Base-by-base conservation (phyloP, 2,888 invertebrate species). In the Callimorpha dominula region DNA sequence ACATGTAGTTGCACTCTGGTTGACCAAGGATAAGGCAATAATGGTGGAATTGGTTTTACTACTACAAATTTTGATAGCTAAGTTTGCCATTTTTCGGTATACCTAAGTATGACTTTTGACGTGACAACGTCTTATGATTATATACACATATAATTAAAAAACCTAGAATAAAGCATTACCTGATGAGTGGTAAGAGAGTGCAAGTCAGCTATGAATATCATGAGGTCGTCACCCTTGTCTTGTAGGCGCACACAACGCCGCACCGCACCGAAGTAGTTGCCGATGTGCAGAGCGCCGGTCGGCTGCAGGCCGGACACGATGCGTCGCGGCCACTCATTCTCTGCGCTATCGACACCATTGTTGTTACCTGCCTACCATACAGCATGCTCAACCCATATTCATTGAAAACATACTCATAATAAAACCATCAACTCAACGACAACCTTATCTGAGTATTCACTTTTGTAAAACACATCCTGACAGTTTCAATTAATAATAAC, bases 241-340 rank as follows among this genome's bases (percentile, higher is more conserved):
- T 99, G 99, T 63, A 99, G 91, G 31, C 97, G 96, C 40, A 98
- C 96, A 98, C 99, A 99, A 89, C 97, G 97, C 75, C 97, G 96
- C 77, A 99, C 96, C 1, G 99, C 99, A 15, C 99, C 99, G 83
- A 99, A 97, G 95, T 99, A 99, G 96, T 99, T 99, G 15, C 99
- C 99, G 69, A 99, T 95, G 93, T 99, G 99, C 76, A 99, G 96
- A 6, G 97, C 95, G 31, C 99, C 99, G 0, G 99, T 99, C 0
- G 99, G 99, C 94, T 99, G 99, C 88, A 99, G 97, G 17, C 99
- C 99, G 0, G 99, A 98, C 87, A 99, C 98, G 85, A 99, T 96
- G 84, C 96, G 96, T 72, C 94, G 96, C 8, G 96, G 96, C 96
- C 96, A 97, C 57, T 81, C 75, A 0, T 52, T 68, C 15, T 73